These are phyloP conservation scores for Melieria picta DNA, from an alignment of 2,888 invertebrate genomes.

Conservation along the genomic window DNA sequence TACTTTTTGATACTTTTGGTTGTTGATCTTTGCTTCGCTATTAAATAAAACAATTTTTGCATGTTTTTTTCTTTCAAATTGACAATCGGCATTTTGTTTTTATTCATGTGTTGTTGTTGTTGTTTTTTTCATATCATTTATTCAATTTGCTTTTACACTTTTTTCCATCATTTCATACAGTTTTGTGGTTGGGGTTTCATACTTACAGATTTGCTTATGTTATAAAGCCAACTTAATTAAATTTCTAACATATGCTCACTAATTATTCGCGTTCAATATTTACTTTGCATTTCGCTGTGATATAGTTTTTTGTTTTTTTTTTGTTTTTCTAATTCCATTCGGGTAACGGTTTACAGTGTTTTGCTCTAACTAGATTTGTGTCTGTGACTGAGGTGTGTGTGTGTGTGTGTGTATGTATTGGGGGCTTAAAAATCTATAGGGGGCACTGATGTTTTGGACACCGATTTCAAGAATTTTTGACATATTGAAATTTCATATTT, in stretches of 20 bases:
- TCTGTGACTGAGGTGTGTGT: too few species aligned
- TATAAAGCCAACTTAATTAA: constrained; percentile 54
- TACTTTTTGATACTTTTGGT: neutral
- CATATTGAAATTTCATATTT: too few species aligned
- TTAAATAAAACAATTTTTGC: constrained; percentile 12
- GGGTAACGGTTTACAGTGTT: too few species aligned
- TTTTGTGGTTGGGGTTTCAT: constrained; percentile 34
- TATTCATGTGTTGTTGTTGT: constrained; percentile 33
- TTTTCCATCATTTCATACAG: constrained; percentile 35
- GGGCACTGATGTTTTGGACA: too few species aligned
- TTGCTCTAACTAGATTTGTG: too few species aligned
- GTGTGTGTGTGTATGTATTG: too few species aligned
- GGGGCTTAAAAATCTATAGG: too few species aligned
- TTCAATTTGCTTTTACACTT: constrained; percentile 39
- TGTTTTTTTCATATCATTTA: constrained; percentile 11
- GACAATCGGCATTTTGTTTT: constrained; percentile 51
- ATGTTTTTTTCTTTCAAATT: constrained; percentile 47
- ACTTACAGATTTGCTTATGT: constrained; percentile 40
- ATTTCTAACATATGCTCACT: constrained; percentile 40
- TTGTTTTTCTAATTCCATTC: too few species aligned
- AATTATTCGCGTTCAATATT: neutral
- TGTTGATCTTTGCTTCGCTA: neutral
- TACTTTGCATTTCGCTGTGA: too few species aligned
- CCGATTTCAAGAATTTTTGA: too few species aligned
- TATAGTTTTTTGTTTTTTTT: too few species aligned